Conservation (phyloP, 1,140 invertebrate species). For the Phymorhynchus buccinoides region DNA sequence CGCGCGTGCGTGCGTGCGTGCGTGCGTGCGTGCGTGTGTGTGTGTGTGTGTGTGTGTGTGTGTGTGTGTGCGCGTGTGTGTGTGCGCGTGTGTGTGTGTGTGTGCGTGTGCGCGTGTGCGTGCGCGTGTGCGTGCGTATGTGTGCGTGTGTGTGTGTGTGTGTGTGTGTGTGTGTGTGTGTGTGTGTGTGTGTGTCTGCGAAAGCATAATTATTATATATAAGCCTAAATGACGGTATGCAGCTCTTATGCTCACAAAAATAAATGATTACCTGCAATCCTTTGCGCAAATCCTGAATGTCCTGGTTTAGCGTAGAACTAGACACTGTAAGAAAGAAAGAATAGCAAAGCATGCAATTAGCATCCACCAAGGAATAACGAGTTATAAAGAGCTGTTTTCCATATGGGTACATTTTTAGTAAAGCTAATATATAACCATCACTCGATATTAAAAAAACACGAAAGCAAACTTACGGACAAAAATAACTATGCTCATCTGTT, state of each 20-base stretch:
- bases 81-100: no score
- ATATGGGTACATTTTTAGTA: no score
- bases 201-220: no score
- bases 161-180: not conserved
- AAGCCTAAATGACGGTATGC: no score
- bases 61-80: no score
- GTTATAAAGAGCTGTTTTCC: not conserved
- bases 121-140: not conserved
- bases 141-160: conserved; percentile 4
- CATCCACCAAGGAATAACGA: not conserved
- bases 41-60: no score
- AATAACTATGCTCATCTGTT: not conserved
- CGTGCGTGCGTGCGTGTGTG: no score
- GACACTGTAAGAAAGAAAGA: conserved; percentile 59
- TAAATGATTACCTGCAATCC: conserved; percentile 64
- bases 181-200: not conserved
- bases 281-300: conserved; percentile 67
- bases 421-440: no score
- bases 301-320: conserved; percentile 59
- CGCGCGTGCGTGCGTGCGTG: no score
- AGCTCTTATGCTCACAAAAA: no score
- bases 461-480: not conserved
- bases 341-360: not conserved
- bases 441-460: not conserved
- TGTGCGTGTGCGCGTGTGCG: no score